A percentile compares a stretch with the other conserved stretches of the same genome.
phyloP scores from a whole-genome alignment of 2,888 invertebrate genomes.

The Papilio demoleus region DNA sequence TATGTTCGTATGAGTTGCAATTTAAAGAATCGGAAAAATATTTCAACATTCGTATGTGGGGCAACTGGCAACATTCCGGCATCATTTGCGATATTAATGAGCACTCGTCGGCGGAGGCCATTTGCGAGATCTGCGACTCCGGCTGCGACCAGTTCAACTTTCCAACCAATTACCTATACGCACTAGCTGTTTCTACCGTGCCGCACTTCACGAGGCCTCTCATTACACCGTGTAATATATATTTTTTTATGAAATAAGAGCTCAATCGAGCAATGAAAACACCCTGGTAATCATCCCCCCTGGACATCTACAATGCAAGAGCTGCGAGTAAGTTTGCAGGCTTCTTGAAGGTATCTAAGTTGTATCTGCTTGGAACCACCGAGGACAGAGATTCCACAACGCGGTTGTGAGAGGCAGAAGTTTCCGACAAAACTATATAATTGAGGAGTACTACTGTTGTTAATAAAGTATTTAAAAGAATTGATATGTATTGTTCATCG shows the following conservation, averaged over 20 bases:
- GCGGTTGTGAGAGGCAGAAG: no score
- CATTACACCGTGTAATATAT: constrained; percentile 3
- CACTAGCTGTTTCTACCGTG: constrained; percentile 4
- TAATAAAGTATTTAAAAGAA: no score
- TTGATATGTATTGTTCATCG: no score
- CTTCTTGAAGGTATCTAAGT: no score
- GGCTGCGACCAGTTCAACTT: constrained; percentile 47
- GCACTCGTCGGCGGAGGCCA: constrained; percentile 27
- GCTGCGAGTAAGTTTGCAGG: no score
- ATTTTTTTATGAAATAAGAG: neutral
- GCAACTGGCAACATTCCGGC: constrained; percentile 13
- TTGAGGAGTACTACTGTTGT: no score
- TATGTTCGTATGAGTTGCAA: neutral
- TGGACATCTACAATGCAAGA: no score
- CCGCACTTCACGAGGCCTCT: constrained; percentile 20
- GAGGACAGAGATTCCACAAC: no score
- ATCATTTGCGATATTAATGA: constrained; percentile 35
- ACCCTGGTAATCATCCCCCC: no score
- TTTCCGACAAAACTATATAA: no score
- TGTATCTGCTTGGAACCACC: no score
- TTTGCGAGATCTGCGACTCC: constrained; percentile 22
- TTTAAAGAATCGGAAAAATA: neutral
- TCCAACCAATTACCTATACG: constrained; percentile 58
- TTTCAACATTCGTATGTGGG: constrained; percentile 24
- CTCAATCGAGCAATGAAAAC: neutral